A percentile compares a stretch with the other conserved stretches of the same genome.
phyloP scores from a whole-genome alignment of 2,797 vertebrate species.

The Ptychobarbus kaznakovi region DNA sequence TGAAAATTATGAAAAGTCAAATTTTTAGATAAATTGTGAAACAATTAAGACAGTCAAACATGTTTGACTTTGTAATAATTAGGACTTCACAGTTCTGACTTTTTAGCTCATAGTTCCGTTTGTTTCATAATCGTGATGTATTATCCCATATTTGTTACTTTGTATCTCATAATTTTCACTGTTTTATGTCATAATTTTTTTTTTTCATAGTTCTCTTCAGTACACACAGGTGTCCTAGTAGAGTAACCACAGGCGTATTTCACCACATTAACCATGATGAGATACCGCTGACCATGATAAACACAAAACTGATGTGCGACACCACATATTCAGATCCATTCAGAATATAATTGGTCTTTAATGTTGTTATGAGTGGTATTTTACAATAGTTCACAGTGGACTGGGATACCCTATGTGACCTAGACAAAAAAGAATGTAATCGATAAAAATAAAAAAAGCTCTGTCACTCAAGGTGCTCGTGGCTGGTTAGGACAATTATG shows the following conservation, averaged over 20 bases:
- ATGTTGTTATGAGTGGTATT: neutral
- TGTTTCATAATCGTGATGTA: neutral
- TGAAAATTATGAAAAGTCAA: no score
- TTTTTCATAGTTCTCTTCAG: neutral
- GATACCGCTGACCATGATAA: neutral
- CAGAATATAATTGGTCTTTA: neutral
- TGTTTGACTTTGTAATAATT: neutral
- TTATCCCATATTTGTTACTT: neutral
- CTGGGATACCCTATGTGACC: neutral
- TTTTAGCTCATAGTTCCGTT: neutral
- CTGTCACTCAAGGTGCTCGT: neutral
- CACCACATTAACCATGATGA: neutral
- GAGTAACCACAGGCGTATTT: neutral
- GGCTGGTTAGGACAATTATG: neutral
- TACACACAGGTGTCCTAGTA: neutral
- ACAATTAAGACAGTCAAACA: no score
- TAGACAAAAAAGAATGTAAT: neutral
- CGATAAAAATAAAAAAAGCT: neutral
- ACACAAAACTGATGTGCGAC: neutral
- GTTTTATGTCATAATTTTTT: neutral
- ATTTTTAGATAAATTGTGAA: no score
- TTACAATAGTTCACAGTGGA: neutral
- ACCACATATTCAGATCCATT: neutral
- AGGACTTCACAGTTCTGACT: neutral
- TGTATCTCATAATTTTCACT: neutral